Conservation (phyloP, 2,113 vertebrate species). For the Chauna torquata region DNA sequence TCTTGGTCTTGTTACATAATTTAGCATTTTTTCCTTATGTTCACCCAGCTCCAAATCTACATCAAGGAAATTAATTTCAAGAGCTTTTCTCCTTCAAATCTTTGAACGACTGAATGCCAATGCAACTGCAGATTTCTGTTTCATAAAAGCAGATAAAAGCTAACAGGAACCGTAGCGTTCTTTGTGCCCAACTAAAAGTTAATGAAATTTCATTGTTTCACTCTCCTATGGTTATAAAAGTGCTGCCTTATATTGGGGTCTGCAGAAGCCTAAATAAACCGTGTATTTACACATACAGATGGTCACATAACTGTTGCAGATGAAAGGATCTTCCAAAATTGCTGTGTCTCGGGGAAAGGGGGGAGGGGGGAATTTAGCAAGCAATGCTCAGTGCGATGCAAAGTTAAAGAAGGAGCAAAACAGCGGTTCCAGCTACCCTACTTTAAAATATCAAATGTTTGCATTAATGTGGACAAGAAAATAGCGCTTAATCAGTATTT, state of each 20-base stretch:
- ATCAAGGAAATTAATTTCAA: neutral
- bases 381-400: neutral
- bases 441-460: neutral
- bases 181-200: neutral
- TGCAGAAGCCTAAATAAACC: slow-evolving; percentile 6
- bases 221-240: neutral
- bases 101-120: neutral
- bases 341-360: neutral
- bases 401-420: neutral
- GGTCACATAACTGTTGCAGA: neutral
- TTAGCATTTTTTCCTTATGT: neutral
- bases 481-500: neutral
- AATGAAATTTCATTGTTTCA: neutral
- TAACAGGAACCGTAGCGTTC: neutral
- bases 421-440: neutral
- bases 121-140: neutral
- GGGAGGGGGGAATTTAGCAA: neutral
- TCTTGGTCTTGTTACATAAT: neutral
- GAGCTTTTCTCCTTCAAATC: neutral
- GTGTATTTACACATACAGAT: neutral
- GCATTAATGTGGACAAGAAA: neutral
- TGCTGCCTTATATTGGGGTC: neutral
- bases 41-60: neutral
- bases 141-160: neutral
- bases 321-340: neutral